phyloP scores from a whole-genome alignment of 2,888 invertebrate genomes.

The Trichogramma evanescens region DNA sequence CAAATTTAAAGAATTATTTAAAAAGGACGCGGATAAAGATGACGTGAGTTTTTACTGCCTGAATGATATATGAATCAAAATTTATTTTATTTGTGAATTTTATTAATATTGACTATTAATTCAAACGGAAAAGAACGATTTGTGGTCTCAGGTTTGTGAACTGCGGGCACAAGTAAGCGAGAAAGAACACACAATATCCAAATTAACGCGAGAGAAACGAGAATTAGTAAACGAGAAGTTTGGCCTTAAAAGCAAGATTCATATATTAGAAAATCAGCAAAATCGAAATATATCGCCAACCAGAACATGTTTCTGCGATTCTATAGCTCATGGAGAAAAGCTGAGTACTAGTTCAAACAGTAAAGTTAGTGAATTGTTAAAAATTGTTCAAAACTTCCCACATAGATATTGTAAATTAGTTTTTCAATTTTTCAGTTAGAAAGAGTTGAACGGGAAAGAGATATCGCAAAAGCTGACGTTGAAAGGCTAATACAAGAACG shows the following conservation, averaged over 20 bases:
- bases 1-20: constrained; percentile 44
- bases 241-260: constrained; percentile 45
- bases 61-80: constrained; percentile 3
- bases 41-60: constrained; percentile 31
- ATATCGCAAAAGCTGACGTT: constrained; percentile 52
- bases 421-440: constrained; percentile 30
- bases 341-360: background rate
- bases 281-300: constrained; percentile 29
- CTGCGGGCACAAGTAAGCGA: constrained; percentile 29
- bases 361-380: constrained; percentile 11
- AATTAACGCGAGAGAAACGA: constrained; percentile 47
- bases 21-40: constrained; percentile 37
- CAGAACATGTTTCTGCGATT: constrained; percentile 22
- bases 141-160: constrained; percentile 20
- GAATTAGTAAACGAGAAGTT: constrained; percentile 47
- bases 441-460: constrained; percentile 52
- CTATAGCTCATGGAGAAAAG: constrained; percentile 2
- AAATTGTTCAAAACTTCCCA: background rate
- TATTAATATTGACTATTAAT: background rate
- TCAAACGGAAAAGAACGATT: constrained; percentile 17
- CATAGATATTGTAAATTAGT: background rate
- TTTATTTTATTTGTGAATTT: background rate
- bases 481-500: constrained; percentile 57
- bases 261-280: constrained; percentile 31
- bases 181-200: constrained; percentile 44